Conservation (phyloP, 2,797 vertebrate species). For the Anguilla marmorata region DNA sequence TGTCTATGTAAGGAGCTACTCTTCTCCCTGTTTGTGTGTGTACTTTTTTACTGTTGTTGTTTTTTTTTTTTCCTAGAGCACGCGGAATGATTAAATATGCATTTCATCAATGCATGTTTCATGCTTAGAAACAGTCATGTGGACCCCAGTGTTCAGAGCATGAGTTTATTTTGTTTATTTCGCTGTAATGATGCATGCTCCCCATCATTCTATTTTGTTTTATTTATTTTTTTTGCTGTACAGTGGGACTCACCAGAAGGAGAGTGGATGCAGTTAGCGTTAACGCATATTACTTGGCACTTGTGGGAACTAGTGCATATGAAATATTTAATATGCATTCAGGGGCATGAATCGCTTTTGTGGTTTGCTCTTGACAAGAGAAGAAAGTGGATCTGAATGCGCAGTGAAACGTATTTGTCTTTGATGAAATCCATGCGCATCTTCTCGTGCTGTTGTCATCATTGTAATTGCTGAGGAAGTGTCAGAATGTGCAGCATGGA, state of each 20-base stretch:
- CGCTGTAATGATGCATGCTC: neutral
- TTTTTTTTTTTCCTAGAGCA: neutral
- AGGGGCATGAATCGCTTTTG: slow-evolving; percentile 27
- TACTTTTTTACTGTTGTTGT: neutral
- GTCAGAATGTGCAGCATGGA: neutral
- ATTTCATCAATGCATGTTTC: neutral
- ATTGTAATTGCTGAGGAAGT: neutral
- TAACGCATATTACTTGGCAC: slow-evolving; percentile 22
- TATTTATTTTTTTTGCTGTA: neutral
- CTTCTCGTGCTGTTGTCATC: neutral
- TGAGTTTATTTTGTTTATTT: slow-evolving; percentile 8
- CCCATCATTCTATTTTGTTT: neutral
- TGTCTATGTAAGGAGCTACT: neutral
- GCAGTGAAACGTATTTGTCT: slow-evolving; percentile 7
- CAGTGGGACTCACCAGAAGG: neutral
- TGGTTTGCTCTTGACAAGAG: slow-evolving; percentile 29
- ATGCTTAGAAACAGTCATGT: neutral
- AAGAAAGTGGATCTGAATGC: slow-evolving; percentile 29
- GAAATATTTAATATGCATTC: slow-evolving; percentile 38
- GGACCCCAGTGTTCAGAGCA: neutral
- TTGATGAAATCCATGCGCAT: slow-evolving; percentile 17
- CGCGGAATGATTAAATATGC: neutral
- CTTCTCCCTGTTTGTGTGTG: neutral
- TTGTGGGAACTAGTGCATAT: slow-evolving; percentile 35
- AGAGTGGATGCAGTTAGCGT: slow-evolving; percentile 6